Percentiles rank a stretch among this genome's conserved stretches.
Conservation (phyloP, 2,888 invertebrate species). For the Drosophila anomalata region DNA sequence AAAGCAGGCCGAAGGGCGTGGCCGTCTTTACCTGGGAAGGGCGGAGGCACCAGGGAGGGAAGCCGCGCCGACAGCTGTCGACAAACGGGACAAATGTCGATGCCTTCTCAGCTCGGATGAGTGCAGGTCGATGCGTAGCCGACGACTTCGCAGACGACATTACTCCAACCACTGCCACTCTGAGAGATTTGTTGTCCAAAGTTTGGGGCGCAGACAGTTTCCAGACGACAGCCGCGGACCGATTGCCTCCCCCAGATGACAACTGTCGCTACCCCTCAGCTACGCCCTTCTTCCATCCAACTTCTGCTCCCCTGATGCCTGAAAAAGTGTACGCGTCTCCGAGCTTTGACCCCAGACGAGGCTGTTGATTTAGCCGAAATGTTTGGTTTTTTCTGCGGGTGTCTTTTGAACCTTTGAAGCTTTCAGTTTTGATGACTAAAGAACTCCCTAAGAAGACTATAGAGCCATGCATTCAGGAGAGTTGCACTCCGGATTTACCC, state of each 20-base stretch:
- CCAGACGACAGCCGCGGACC: constrained; percentile 63
- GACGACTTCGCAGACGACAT: constrained; percentile 68
- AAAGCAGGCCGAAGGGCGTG: not conserved
- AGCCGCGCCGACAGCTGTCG: constrained; percentile 38
- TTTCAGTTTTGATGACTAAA: no score
- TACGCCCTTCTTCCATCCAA: not conserved
- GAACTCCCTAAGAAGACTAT: no score
- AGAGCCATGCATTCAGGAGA: not conserved
- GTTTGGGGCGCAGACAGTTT: constrained; percentile 53
- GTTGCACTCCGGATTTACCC: constrained; percentile 16
- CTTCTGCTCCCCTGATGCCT: constrained; percentile 4
- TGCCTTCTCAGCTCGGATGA: constrained; percentile 4
- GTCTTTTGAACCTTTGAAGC: no score
- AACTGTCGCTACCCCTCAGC: not conserved
- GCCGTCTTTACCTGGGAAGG: not conserved
- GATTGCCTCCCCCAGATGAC: constrained; percentile 24
- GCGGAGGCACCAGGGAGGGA: not conserved
- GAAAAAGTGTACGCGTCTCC: constrained; percentile 69
- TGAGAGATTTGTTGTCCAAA: constrained; percentile 69
- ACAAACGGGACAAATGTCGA: constrained; percentile 31
- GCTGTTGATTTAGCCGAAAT: constrained; percentile 68
- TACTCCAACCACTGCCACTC: constrained; percentile 73
- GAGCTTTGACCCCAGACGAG: constrained; percentile 72
- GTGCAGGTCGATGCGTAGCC: constrained; percentile 20
- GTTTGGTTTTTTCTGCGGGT: constrained; percentile 58